These are phyloP conservation scores for Lacerta agilis DNA, from an alignment of 2,797 vertebrate genomes.

Conservation along the genomic window DNA sequence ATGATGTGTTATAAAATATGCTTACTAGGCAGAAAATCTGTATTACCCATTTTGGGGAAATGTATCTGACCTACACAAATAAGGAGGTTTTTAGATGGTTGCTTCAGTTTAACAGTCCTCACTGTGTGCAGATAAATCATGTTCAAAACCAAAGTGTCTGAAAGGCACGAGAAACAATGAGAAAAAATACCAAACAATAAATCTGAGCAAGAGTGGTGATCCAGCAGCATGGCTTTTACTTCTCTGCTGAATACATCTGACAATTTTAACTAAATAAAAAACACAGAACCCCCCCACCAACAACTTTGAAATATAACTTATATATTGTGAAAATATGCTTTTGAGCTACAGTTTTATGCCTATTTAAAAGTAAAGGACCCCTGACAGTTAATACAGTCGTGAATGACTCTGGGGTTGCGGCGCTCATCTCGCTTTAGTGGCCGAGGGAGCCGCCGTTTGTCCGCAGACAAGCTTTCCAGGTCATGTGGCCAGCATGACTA, in stretches of 20 bases:
- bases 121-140: not conserved
- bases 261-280: not conserved
- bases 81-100: not conserved
- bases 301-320: not conserved
- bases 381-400: too few relatives aligned
- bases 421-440: too few relatives aligned
- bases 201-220: not conserved
- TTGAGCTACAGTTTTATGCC: not conserved
- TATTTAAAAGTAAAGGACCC: not conserved
- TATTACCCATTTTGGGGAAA: not conserved
- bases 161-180: constrained; percentile 2
- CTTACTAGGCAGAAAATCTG: not conserved
- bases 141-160: constrained; percentile 12
- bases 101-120: not conserved
- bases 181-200: constrained; percentile 23
- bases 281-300: not conserved
- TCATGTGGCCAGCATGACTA: too few relatives aligned
- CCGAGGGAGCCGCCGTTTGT: too few relatives aligned
- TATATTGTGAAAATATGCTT: not conserved
- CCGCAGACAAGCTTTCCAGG: too few relatives aligned
- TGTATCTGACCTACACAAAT: not conserved
- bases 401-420: too few relatives aligned
- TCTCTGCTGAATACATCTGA: constrained; percentile 28
- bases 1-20: constrained; percentile 22
- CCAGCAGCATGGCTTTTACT: not conserved